These are phyloP conservation scores for Forficula auricularia DNA, from an alignment of 1,140 invertebrate species.

Conservation along the genomic window DNA sequence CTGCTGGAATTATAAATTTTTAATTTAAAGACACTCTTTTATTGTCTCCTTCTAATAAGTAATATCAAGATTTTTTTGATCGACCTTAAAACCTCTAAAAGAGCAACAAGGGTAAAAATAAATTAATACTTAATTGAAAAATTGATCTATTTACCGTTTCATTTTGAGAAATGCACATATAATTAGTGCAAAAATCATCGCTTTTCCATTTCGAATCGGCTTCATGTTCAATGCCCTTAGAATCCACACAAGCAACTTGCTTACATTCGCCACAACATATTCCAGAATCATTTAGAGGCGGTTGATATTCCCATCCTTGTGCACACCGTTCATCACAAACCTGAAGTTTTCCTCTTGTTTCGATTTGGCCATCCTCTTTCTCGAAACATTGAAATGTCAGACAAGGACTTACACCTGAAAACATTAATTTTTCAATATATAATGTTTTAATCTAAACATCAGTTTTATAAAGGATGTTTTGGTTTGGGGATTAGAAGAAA, in stretches of 20 bases:
- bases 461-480: too few relatives aligned
- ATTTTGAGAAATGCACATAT: constrained; percentile 32
- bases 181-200: constrained; percentile 45
- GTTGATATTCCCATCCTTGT: constrained; percentile 29
- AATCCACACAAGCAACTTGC: constrained; percentile 42
- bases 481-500: too few relatives aligned
- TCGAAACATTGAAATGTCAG: too few relatives aligned
- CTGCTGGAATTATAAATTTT: too few relatives aligned
- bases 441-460: too few relatives aligned
- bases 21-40: too few relatives aligned
- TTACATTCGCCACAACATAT: constrained; percentile 55
- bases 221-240: constrained; percentile 27
- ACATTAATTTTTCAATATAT: not conserved
- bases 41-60: too few relatives aligned
- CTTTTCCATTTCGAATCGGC: constrained; percentile 41
- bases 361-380: constrained; percentile 12
- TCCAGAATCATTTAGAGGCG: constrained; percentile 18
- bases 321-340: constrained; percentile 20
- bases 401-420: constrained; percentile 26
- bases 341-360: constrained; percentile 11
- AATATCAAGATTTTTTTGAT: too few relatives aligned
- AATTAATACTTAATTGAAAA: too few relatives aligned
- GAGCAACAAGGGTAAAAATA: too few relatives aligned
- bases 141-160: constrained; percentile 29
- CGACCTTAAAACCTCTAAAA: too few relatives aligned